A percentile compares a stretch with the other conserved stretches of the same genome.
phyloP scores from a whole-genome alignment of 2,888 invertebrate species.

The Deladenus siricidicola region DNA sequence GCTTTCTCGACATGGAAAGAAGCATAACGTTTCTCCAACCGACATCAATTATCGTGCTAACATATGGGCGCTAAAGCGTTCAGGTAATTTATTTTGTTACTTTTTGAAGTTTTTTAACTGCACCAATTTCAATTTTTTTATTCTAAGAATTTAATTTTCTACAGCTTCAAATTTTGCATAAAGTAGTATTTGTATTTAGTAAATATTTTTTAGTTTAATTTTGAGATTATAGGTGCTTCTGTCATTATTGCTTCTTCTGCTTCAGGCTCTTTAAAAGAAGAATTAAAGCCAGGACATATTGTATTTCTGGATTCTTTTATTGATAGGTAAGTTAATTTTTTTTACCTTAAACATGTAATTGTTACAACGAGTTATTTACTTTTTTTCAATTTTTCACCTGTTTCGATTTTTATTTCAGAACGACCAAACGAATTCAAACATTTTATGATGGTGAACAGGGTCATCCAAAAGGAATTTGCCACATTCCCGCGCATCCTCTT shows the following conservation, averaged over 20 bases:
- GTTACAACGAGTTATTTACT: neutral
- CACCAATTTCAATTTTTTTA: too few species aligned
- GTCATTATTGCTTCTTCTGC: slow-evolving; percentile 88
- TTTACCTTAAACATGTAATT: neutral
- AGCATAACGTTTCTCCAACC: slow-evolving; percentile 70
- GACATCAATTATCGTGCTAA: slow-evolving; percentile 92
- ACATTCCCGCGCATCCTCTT: slow-evolving; percentile 83
- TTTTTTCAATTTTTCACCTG: neutral
- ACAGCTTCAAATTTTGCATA: too few species aligned
- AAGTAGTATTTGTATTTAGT: too few species aligned
- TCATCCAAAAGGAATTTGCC: slow-evolving; percentile 74
- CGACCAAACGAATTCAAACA: slow-evolving; percentile 37
- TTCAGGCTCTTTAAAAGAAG: slow-evolving; percentile 79
- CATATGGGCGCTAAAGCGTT: slow-evolving; percentile 77
- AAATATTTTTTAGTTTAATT: neutral
- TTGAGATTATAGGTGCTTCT: slow-evolving; percentile 61
- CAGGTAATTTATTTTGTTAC: slow-evolving; percentile 61
- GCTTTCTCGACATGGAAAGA: slow-evolving; percentile 60
- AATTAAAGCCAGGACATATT: slow-evolving; percentile 77
- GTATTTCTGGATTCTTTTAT: slow-evolving; percentile 71
- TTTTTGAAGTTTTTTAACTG: too few species aligned
- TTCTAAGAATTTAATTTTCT: too few species aligned
- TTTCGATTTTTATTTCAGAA: slow-evolving; percentile 18
- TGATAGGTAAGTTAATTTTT: slow-evolving; percentile 51
- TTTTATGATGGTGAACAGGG: slow-evolving; percentile 68